Conservation (phyloP, 2,888 invertebrate species). For the Druceiella hillmani region DNA sequence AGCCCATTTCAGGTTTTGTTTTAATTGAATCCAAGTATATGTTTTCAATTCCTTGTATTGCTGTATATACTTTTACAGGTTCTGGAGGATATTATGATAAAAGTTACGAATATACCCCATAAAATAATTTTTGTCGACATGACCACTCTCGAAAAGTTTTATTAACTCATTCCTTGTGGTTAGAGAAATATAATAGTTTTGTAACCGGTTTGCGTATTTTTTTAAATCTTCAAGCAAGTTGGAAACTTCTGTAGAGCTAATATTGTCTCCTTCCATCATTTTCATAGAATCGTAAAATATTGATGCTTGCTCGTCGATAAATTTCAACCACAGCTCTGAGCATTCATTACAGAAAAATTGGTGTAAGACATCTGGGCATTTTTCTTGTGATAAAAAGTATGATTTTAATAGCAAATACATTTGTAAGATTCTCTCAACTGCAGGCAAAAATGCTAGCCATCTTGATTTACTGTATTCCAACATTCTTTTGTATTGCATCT, state of each 20-base stretch:
- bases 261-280: neutral
- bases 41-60: constrained; percentile 7
- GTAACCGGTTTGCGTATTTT: constrained; percentile 4
- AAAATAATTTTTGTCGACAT: constrained; percentile 5
- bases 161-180: constrained; percentile 7
- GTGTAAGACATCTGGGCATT: too few species aligned
- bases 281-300: neutral
- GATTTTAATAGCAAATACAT: too few species aligned
- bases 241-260: constrained; percentile 1
- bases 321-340: too few species aligned
- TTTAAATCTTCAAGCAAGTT: constrained; percentile 3
- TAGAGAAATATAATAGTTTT: constrained; percentile 9
- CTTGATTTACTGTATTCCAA: too few species aligned
- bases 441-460: too few species aligned
- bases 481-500: too few species aligned
- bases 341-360: too few species aligned
- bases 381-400: too few species aligned
- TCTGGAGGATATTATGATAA: constrained; percentile 3
- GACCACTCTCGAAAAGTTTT: constrained; percentile 5
- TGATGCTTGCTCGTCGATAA: too few species aligned
- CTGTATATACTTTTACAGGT: constrained; percentile 6
- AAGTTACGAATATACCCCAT: constrained; percentile 6
- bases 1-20: constrained; percentile 9
- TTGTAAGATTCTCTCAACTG: too few species aligned
- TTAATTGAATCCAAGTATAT: constrained; percentile 9